Base-by-base conservation (phyloP, 2,797 vertebrate genomes). In the Spinibarbus caldwelli region DNA sequence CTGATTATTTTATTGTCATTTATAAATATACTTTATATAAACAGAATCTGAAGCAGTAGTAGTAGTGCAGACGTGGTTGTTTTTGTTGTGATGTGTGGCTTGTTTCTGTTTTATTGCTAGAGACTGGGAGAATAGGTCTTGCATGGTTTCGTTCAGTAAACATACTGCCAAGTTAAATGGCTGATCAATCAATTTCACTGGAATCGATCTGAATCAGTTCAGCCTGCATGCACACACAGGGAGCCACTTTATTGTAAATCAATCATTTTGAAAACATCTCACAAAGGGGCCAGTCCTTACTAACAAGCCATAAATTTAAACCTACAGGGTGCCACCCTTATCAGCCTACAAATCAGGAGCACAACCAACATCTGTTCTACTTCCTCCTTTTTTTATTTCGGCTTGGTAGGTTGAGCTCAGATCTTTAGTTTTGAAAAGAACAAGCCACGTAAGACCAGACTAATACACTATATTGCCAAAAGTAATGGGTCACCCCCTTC, bases 171-270 rank as follows among this genome's bases (percentile, higher is more conserved):
- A 93, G 96, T 96, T 98, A 98, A 98, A 97, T 96, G 97, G 96
- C 97, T 97, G 97, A 98, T 99, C 97, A 97, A 97, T 98, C 97
- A 97, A 96, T 96, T 93, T 97, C 96, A 95, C 93, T 93, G 92
- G 95, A 96, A 99, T 99, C 96, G 97, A 99, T 98, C 96, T 94
- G 95, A 97, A 98, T 98, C 97, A 96, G 98, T 98, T 98, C 97
- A 96, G 97, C 96, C 96, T 97, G 96, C 95, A 85, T 96, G 97
- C 96, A 95, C 97, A 96, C 97, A 97, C 96, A 96, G 96, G 93
- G 95, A 97, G 97, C 96, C 97, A 97, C 97, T 98, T 97, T 97
- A 98, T 97, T 97, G 96, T 97, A 97, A 98, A 99, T 99, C 97
- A 98, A 97, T 98, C 97, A 98, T 97, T 97, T 97, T 98, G 97